Conservation (phyloP, 1,140 invertebrate genomes). For the Homalodisca vitripennis region DNA sequence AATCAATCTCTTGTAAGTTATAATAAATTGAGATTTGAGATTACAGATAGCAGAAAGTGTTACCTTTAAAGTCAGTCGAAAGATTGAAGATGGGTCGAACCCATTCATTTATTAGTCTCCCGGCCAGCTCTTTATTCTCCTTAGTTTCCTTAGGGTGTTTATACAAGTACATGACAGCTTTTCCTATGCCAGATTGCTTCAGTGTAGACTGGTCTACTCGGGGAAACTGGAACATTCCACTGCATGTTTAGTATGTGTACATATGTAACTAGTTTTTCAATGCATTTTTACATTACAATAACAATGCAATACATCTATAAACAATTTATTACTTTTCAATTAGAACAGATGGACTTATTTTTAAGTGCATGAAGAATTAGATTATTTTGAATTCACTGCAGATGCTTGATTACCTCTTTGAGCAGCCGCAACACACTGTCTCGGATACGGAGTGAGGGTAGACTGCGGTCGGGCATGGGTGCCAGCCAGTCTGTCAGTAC, state of each 20-base stretch:
- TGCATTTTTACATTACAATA: too few species aligned
- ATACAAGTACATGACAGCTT: slow-evolving; percentile 99
- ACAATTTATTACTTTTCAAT: too few species aligned
- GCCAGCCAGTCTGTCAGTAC: slow-evolving; percentile 97
- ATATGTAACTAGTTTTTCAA: too few species aligned
- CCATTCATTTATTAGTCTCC: slow-evolving; percentile 95
- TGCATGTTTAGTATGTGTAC: too few species aligned
- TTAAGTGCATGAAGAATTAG: not conserved
- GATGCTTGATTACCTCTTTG: slow-evolving; percentile 64
- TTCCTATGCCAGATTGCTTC: slow-evolving; percentile 94
- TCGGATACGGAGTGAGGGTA: slow-evolving; percentile 90
- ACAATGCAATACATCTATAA: too few species aligned
- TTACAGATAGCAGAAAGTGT: not conserved
- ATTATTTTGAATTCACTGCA: not conserved
- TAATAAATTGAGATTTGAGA: not conserved
- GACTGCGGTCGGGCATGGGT: slow-evolving; percentile 93
- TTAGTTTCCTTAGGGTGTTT: slow-evolving; percentile 98
- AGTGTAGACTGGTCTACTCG: slow-evolving; percentile 83
- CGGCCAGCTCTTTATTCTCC: slow-evolving; percentile 87
- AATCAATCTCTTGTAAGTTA: too few species aligned
- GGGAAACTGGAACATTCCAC: slow-evolving; percentile 91
- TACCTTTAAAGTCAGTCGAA: slow-evolving; percentile 89
- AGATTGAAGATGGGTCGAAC: slow-evolving; percentile 95
- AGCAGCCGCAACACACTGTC: slow-evolving; percentile 87
- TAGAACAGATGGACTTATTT: too few species aligned